A percentile compares a stretch with the other conserved stretches of the same genome.
phyloP scores from a whole-genome alignment of 2,888 invertebrate species.

The Lomographa bimaculata region DNA sequence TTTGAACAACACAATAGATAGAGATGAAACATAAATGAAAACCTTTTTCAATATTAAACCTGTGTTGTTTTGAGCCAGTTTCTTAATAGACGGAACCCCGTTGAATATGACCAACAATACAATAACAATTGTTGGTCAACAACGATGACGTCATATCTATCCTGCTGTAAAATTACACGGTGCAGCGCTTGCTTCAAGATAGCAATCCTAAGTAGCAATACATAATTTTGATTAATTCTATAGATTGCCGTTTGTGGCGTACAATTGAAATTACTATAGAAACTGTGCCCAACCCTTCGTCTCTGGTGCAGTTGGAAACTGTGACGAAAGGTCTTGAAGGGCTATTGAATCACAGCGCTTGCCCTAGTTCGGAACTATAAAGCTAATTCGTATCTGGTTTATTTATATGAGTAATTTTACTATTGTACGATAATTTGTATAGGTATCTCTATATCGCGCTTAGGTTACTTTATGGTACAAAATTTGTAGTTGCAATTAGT shows the following conservation, averaged over 20 bases:
- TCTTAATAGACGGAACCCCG: too few relatives aligned
- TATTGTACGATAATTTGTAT: too few relatives aligned
- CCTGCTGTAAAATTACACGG: slow-evolving; percentile 43
- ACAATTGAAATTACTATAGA: slow-evolving; percentile 8
- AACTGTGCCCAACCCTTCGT: slow-evolving; percentile 5
- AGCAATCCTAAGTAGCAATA: slow-evolving; percentile 30
- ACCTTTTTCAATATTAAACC: too few relatives aligned
- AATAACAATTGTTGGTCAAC: slow-evolving; percentile 34
- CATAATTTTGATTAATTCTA: slow-evolving; percentile 32
- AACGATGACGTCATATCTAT: slow-evolving; percentile 43
- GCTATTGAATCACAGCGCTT: slow-evolving; percentile 12
- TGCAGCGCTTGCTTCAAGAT: slow-evolving; percentile 41
- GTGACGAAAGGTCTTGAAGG: slow-evolving; percentile 14
- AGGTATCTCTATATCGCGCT: too few relatives aligned
- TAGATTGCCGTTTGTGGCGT: slow-evolving; percentile 12
- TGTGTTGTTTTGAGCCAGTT: too few relatives aligned
- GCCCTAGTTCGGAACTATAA: slow-evolving; percentile 9
- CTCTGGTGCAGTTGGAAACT: slow-evolving; percentile 1
- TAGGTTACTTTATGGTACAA: too few relatives aligned
- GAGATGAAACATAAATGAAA: too few relatives aligned
- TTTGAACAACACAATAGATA: too few relatives aligned
- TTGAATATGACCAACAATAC: too few relatives aligned
- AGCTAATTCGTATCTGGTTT: too few relatives aligned
- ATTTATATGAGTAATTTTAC: too few relatives aligned
- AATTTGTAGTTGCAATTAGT: too few relatives aligned